A percentile compares a stretch with the other conserved stretches of the same genome.
Evolutionary conservation across 1,140 invertebrate genomes (phyloP).

Genomic region (Phortica variegata): DNA sequence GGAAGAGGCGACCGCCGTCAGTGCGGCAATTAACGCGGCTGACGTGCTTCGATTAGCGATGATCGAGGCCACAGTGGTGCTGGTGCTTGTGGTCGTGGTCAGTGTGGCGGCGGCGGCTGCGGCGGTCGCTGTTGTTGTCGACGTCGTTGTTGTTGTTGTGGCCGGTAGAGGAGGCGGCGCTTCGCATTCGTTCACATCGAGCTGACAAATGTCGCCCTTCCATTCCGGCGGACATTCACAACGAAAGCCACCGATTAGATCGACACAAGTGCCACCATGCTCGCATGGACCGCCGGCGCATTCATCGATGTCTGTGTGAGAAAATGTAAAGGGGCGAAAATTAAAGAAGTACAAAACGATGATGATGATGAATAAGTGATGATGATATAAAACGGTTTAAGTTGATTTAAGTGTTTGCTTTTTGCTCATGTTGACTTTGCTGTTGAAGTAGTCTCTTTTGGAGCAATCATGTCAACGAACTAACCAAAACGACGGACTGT

Average conservation of each 20-base stretch:
- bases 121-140: conserved; percentile 8
- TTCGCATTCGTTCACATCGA: conserved; percentile 70
- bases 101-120: conserved; percentile 36
- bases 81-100: conserved; percentile 59
- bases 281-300: conserved; percentile 81
- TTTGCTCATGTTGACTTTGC: conserved; percentile 33
- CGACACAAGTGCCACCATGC: conserved; percentile 83
- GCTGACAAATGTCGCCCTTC: conserved; percentile 78
- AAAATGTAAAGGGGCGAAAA: conserved; percentile 3
- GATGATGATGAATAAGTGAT: neutral
- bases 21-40: conserved; percentile 81
- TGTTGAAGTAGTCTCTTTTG: conserved; percentile 20
- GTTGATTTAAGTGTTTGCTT: neutral
- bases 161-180: conserved; percentile 36
- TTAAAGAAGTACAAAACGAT: conserved; percentile 3
- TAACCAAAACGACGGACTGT: too few relatives aligned
- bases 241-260: conserved; percentile 71
- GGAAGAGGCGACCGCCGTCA: conserved; percentile 76
- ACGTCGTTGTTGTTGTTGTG: neutral
- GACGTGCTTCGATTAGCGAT: conserved; percentile 40
- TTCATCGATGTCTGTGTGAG: conserved; percentile 73
- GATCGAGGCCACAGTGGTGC: conserved; percentile 35
- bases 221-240: conserved; percentile 80
- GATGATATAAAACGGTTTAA: neutral
- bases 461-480: conserved; percentile 44